A percentile compares a stretch with the other conserved stretches of the same genome.
phyloP scores from a whole-genome alignment of 2,797 vertebrate genomes.

The Sebastes vulpes region DNA sequence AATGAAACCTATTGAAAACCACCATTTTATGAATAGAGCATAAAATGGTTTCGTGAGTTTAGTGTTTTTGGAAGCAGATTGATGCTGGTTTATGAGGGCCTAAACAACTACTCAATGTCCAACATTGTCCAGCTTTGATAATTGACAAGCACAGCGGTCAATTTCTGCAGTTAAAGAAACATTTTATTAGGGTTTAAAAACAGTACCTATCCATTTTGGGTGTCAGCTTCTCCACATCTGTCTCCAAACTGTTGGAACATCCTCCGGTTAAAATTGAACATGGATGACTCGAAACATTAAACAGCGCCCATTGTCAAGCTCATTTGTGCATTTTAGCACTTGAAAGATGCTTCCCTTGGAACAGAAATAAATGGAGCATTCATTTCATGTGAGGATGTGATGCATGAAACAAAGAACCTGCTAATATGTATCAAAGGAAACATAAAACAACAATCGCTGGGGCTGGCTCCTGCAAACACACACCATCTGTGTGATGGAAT shows the following conservation, averaged over 20 bases:
- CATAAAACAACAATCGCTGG: constrained; percentile 43
- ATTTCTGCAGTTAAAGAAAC: not conserved
- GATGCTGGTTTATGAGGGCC: not conserved
- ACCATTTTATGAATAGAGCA: not conserved
- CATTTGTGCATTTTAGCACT: constrained; percentile 22
- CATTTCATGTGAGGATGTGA: constrained; percentile 39
- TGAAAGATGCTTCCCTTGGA: constrained; percentile 36
- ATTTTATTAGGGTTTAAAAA: not conserved
- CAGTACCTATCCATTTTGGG: not conserved
- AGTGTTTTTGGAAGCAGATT: not conserved
- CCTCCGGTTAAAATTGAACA: not conserved
- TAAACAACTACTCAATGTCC: not conserved
- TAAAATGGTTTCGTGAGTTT: not conserved
- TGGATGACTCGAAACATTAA: constrained; percentile 22
- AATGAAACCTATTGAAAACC: not conserved
- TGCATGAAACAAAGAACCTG: constrained; percentile 21
- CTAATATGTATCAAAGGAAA: constrained; percentile 48
- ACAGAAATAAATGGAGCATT: constrained; percentile 17
- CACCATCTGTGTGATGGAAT: constrained; percentile 45
- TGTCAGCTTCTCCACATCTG: not conserved
- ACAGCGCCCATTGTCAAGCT: constrained; percentile 4
- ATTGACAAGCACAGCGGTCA: not conserved
- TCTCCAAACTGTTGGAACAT: constrained; percentile 1
- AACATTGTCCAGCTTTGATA: not conserved
- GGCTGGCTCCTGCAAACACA: constrained; percentile 33